Base-by-base conservation (phyloP, 2,797 vertebrate species). In the Streptopelia turtur region DNA sequence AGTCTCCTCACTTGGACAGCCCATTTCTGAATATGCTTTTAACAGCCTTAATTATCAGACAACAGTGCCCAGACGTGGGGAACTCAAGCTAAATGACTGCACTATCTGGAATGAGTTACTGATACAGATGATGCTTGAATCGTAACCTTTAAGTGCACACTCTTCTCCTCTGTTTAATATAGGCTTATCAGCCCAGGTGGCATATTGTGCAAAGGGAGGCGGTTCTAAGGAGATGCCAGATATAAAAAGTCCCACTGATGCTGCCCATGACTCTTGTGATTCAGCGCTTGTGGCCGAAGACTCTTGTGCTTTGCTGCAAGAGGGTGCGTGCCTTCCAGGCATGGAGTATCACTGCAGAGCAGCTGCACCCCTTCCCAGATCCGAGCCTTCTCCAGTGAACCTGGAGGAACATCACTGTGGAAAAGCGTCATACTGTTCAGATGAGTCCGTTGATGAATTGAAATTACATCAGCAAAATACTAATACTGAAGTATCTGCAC, bases 181-280 rank as follows among this genome's bases (percentile, higher is more conserved):
- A 98, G 98, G 83, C 39, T 21, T 75, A 30, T 76, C 90, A 41
- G 50, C n/a, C 83, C 94, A 59, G n/a, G 45, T 93, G 52, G 82
- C 81, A 55, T 86, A n/a, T 25, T 66, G 52, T 41, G 49, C 83
- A 72, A 83, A 74, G 21, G 70, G 49, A 85, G 47, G 21, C 11
- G 5, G 16, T 60, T 70, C 86, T 78, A 63, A 90, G 71, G 90
- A 93, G 41, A 43, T 4, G 4, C 16, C 11, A 33, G 49, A 59
- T 18, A 5, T 72, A 55, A 63, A 72, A 90, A 22, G n/a, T 69
- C 56, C 47, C 9, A 27, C 11, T 23, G 70, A 59, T 57, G 55
- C 25, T 70, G 20, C 76, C 30, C 2, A 3, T 80, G 71, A 49
- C 41, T 70, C 59, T 56, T 1, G 2, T 37, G 37, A 28, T 31